Percentiles rank a stretch among this genome's conserved stretches.
Evolutionary conservation across 2,113 vertebrate species (phyloP).

Genomic region (Campylorhamphus procurvoides): DNA sequence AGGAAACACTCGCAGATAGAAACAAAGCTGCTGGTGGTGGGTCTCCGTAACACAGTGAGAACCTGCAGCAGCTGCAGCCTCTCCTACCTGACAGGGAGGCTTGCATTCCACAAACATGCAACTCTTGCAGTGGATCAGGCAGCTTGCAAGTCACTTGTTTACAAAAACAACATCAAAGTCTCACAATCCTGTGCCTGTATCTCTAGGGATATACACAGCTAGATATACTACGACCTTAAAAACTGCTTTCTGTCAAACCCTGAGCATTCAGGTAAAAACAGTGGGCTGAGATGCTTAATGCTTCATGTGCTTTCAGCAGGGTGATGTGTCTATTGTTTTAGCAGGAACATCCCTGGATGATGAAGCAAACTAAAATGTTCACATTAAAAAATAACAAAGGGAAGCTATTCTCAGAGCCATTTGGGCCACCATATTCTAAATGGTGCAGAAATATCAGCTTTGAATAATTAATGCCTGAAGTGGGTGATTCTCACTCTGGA

Average conservation of each 20-base stretch:
- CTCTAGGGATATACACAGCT: neutral
- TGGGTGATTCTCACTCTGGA: neutral
- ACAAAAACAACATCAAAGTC: neutral
- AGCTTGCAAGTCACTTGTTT: neutral
- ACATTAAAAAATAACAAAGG: slow-evolving; percentile 50
- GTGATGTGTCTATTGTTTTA: neutral
- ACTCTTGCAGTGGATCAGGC: neutral
- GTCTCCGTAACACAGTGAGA: neutral
- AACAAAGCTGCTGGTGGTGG: neutral
- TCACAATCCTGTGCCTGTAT: neutral
- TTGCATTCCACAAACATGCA: neutral
- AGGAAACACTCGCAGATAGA: neutral
- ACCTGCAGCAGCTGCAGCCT: neutral
- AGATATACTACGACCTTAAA: neutral
- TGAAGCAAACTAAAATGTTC: neutral
- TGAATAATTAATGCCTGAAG: slow-evolving; percentile 37
- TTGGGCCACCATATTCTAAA: slow-evolving; percentile 39
- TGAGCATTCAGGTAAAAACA: neutral
- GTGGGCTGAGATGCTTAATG: neutral
- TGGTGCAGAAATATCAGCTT: neutral
- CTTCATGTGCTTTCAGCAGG: neutral
- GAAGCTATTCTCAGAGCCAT: slow-evolving; percentile 29
- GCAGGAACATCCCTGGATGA: neutral
- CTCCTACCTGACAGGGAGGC: neutral
- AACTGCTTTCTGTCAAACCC: neutral